Evolutionary conservation across 2,888 invertebrate genomes (phyloP).

Genomic region (Parnassius mnemosyne): DNA sequence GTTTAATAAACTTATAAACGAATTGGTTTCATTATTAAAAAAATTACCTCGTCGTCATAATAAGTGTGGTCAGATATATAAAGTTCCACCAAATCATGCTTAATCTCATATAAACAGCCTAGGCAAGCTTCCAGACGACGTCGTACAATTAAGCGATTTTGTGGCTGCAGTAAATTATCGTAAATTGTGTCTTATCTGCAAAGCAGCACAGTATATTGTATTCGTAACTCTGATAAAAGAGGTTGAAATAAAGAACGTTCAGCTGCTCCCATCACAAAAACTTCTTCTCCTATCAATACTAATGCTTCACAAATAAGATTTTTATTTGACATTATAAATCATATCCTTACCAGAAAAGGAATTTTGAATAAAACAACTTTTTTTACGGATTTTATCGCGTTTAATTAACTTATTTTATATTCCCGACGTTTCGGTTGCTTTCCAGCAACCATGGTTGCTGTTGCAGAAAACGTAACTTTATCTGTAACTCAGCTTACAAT

Average conservation of each 20-base stretch:
- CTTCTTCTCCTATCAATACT: conserved; percentile 74
- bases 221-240: conserved; percentile 85
- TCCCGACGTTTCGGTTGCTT: no score
- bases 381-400: no score
- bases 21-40: background rate
- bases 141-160: conserved; percentile 90
- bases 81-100: conserved; percentile 92
- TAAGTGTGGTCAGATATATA: conserved; percentile 93
- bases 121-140: conserved; percentile 87
- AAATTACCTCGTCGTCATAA: conserved; percentile 83
- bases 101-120: conserved; percentile 92
- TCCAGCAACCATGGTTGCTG: no score
- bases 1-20: no score
- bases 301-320: conserved; percentile 83
- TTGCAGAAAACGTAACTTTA: no score
- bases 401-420: no score
- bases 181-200: conserved; percentile 89
- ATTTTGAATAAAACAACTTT: no score
- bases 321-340: conserved; percentile 84
- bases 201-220: conserved; percentile 89
- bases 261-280: conserved; percentile 81
- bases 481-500: no score
- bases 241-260: conserved; percentile 82
- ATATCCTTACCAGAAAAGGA: no score
- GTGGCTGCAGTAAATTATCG: conserved; percentile 95